These are phyloP conservation scores for Dolichotis patagonum DNA, from an alignment of 2,113 vertebrate species.

Conservation along the genomic window DNA sequence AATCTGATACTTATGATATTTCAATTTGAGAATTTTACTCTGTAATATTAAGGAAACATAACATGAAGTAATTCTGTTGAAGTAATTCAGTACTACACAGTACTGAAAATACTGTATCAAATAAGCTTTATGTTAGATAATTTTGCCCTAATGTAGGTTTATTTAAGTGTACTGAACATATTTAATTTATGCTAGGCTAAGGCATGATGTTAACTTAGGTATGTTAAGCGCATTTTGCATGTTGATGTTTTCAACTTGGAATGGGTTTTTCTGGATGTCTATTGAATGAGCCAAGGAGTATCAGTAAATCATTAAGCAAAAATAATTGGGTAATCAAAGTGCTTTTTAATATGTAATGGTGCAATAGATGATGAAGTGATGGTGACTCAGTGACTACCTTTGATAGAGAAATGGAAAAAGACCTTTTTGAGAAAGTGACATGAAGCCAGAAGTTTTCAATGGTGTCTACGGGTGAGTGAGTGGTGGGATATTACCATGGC, in stretches of 20 bases:
- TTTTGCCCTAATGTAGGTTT: not conserved
- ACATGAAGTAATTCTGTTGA: not conserved
- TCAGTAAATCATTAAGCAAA: conserved; percentile 12
- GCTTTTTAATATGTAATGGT: not conserved
- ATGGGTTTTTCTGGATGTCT: not conserved
- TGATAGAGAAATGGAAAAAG: not conserved
- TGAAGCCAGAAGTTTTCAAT: not conserved
- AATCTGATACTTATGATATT: not conserved
- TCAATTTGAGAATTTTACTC: not conserved
- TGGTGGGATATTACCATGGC: not conserved
- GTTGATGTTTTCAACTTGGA: not conserved
- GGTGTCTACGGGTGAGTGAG: not conserved
- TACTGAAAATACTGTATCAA: not conserved
- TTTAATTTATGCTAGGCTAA: not conserved
- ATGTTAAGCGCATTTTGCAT: not conserved
- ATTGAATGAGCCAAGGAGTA: not conserved
- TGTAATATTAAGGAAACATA: not conserved
- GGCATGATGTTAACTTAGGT: not conserved
- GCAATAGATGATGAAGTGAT: not conserved
- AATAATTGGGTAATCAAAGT: not conserved
- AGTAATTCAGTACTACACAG: too few relatives aligned
- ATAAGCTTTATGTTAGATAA: not conserved
- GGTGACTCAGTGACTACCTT: not conserved
- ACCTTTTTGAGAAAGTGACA: conserved; percentile 3
- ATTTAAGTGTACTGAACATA: not conserved